Conservation (phyloP, 2,113 vertebrate genomes). For the Gavialis gangeticus region DNA sequence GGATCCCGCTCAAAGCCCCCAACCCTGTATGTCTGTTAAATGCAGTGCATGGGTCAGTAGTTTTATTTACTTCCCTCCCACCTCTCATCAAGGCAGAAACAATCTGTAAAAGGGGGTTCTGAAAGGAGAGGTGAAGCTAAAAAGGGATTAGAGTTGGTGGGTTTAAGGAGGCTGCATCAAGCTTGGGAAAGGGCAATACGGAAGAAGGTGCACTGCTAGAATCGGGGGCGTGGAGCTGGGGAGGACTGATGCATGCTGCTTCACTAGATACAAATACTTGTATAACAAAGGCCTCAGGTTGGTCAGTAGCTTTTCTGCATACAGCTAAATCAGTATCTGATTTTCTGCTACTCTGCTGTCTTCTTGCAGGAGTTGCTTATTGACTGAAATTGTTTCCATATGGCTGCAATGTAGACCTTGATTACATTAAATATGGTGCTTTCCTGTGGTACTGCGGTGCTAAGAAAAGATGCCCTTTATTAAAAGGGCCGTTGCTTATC, state of each 20-base stretch:
- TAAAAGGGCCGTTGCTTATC: neutral
- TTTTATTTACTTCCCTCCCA: slow-evolving; percentile 39
- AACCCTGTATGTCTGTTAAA: neutral
- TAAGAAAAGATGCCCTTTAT: slow-evolving; percentile 7
- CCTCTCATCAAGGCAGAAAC: neutral
- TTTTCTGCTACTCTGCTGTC: slow-evolving; percentile 47
- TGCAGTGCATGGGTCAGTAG: neutral
- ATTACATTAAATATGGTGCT: slow-evolving; percentile 71
- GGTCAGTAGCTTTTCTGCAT: slow-evolving; percentile 8
- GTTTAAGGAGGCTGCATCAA: neutral
- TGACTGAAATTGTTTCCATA: slow-evolving; percentile 76
- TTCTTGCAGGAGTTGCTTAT: slow-evolving; percentile 67
- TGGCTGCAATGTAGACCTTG: slow-evolving; percentile 69
- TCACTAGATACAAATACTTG: neutral
- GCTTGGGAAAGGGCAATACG: neutral
- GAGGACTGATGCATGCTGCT: neutral
- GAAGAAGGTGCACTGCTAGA: neutral
- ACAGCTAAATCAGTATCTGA: slow-evolving; percentile 27
- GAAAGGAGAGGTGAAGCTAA: neutral
- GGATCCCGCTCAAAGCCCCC: neutral
- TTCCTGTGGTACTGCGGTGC: slow-evolving; percentile 59
- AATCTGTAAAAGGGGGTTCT: neutral
- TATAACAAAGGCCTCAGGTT: neutral
- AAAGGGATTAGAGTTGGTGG: neutral
- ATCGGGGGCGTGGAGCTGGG: neutral